phyloP scores from a whole-genome alignment of 2,888 invertebrate genomes.

The Auanema sp. region DNA sequence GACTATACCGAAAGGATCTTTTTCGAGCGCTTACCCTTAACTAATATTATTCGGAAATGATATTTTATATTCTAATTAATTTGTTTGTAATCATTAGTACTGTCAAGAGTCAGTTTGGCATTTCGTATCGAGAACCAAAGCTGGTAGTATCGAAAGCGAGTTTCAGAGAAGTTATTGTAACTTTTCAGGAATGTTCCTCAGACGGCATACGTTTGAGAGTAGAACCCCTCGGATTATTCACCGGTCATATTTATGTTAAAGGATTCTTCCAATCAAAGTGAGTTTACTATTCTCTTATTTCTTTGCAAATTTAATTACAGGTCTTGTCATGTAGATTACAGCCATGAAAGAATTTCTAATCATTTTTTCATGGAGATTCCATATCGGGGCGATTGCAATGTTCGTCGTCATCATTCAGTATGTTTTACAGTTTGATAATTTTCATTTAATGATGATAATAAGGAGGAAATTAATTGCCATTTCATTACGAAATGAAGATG shows the following conservation, averaged over 20 bases:
- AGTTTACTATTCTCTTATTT: conserved; percentile 6
- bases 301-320: conserved; percentile 18
- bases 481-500: too few species aligned
- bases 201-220: conserved; percentile 54
- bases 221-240: conserved; percentile 40
- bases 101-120: too few species aligned
- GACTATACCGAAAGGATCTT: too few species aligned
- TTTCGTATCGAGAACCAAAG: too few species aligned
- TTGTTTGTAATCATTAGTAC: too few species aligned
- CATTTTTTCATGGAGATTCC: conserved; percentile 58
- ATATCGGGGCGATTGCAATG: conserved; percentile 55
- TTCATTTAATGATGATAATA: background rate
- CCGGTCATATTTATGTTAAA: conserved; percentile 61
- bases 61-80: too few species aligned
- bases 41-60: too few species aligned
- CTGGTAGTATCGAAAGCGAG: too few species aligned
- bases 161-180: too few species aligned
- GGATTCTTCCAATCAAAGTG: conserved; percentile 53
- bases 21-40: too few species aligned
- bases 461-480: background rate
- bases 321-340: conserved; percentile 47
- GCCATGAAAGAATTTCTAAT: conserved; percentile 31
- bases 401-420: conserved; percentile 41
- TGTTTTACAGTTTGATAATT: conserved; percentile 16
- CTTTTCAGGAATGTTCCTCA: conserved; percentile 51